Base-by-base conservation (phyloP, 37 sponge, comb jelly and placozoan species). In the Mnemiopsis leidyi region DNA sequence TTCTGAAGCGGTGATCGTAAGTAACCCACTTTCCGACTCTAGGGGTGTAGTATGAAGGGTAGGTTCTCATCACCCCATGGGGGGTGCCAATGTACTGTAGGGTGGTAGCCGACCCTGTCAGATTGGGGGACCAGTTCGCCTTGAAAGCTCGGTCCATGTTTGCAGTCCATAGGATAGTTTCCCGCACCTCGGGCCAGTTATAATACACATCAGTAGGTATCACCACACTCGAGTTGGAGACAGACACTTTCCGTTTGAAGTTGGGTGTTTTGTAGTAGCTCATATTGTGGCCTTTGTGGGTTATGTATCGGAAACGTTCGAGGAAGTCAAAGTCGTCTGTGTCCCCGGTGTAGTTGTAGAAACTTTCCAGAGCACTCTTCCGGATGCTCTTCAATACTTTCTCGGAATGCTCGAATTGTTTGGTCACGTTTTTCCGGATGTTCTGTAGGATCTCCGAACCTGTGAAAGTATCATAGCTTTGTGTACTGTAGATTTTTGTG, bases 151-250 rank as follows among this genome's bases (percentile, higher is more conserved):
- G 30, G 20, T 71, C 75, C 75, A 71, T 71, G 21, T 24, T 28
- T 24, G 26, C 30, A 7, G 75, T 71, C 75, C 75, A 71, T 13
- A 71, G 75, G 20, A 71, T 71, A 71, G 75, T 71, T 24, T 71
- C 75, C 75, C 75, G 5, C 5, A 71, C 75, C 30, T n/a, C 5
- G 20, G 75, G 5, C 75, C 75, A 71, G 75, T 71, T 71, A 24
- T 71, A 71, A 28, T 71, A 71, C 30, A 71, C 75, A 28, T 71
- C 75, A 71, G 20, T 71, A 71, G 75, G 75, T 71, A 71, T n/a
- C 75, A 71, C 75, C 7, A 71, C 3, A 71, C 75, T 71, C 5
- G 75, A 71, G 75, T n/a, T 71, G 26, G 30, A 7, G 26, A 71
- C 30, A 5, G 75, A 71, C 5, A 71, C 75, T 29, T 5, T 5